Base-by-base conservation (phyloP, 2,113 vertebrate species). In the Benitochromis conjunctus region DNA sequence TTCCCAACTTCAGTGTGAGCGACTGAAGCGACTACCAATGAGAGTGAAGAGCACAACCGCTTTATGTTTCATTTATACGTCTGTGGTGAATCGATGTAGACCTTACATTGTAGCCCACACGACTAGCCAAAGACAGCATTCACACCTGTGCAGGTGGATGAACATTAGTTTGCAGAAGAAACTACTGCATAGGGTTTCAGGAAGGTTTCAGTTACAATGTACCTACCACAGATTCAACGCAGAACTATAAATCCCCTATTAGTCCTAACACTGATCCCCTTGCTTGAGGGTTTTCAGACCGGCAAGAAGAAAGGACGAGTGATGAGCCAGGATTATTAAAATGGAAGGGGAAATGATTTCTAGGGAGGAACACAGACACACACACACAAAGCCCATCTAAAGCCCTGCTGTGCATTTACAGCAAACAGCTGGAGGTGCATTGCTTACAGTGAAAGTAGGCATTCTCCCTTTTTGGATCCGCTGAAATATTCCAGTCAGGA, bases 381-480 rank as follows among this genome's bases (percentile, higher is more conserved):
- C n/a, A 24, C n/a, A 54, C 53, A 8, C 12, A 62, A 62, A 62
- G 16, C 9, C 34, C 6, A 29, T 4, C 18, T 36, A 7, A 4
- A 56, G 21, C 54, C 31, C 34, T 13, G 34, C 60, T 38, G 29
- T 64, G 58, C 34, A 54, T 78, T 53, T 77, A 13, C n/a, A 64
- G 10, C 14, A 14, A 64, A 31, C 43, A 81, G 16, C 14, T 77
- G 19, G 26, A 36, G 24, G 4, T 56, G 43, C 13, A 1, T 11
- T 11, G 21, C 94, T 94, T 81, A 95, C 84, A 38, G 81, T 89
- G 77, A 94, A 94, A 1, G 84, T 21, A 5, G 89, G 76, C 0
- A 13, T 4, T 36, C 91, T 92, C 29, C 90, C 92, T 53, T 87
- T 93, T 16, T 79, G 90, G 85, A 88, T 94, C 21, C 16, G 58